Evolutionary conservation across 2,888 invertebrate species (phyloP).

Genomic region (Linyphia triangularis): DNA sequence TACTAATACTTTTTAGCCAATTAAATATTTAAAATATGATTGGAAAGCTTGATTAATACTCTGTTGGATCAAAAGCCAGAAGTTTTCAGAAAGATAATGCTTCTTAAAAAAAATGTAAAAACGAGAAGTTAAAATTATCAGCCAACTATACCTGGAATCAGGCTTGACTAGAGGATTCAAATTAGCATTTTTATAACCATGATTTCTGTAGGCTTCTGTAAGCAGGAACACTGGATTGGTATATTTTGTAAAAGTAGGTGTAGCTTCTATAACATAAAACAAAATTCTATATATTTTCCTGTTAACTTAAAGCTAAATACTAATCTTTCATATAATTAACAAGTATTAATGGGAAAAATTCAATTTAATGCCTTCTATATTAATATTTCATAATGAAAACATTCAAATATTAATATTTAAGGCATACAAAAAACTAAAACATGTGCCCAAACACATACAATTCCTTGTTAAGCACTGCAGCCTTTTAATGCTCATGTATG

Average conservation of each 20-base stretch:
- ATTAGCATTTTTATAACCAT: conserved; percentile 73
- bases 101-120: neutral
- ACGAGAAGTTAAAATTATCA: neutral
- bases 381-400: no score
- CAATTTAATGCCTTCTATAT: no score
- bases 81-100: neutral
- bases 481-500: no score
- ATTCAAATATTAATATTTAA: no score
- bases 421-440: no score
- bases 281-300: neutral
- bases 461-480: no score
- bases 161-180: conserved; percentile 70
- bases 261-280: conserved; percentile 16
- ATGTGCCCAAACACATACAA: no score
- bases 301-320: no score
- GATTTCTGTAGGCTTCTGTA: conserved; percentile 70
- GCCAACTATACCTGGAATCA: conserved; percentile 5
- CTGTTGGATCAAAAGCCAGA: neutral
- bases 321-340: no score
- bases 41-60: neutral
- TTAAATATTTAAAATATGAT: no score
- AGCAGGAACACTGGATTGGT: conserved; percentile 42
- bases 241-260: neutral
- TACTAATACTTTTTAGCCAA: no score
- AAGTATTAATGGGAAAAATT: no score